Conservation (phyloP, 2,888 invertebrate genomes). For the Dryobota labecula region DNA sequence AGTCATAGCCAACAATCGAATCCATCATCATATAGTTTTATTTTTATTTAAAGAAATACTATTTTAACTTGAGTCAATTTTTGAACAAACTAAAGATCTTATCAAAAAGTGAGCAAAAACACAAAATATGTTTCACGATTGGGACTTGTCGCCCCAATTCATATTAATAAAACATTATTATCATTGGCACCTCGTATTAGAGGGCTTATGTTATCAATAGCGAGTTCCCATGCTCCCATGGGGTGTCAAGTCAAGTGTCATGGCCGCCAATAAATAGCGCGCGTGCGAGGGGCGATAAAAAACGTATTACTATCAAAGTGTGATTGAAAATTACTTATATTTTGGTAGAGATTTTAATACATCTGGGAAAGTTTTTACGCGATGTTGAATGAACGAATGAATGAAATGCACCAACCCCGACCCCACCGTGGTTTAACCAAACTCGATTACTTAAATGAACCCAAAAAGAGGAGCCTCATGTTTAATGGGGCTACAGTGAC, state of each 20-base stretch:
- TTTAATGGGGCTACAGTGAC: too few species aligned
- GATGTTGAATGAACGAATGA: too few species aligned
- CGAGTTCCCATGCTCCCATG: slow-evolving; percentile 34
- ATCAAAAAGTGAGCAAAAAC: not conserved
- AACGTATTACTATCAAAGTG: slow-evolving; percentile 46
- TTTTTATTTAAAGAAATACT: not conserved
- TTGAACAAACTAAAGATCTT: not conserved
- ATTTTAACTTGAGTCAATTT: not conserved
- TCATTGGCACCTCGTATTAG: slow-evolving; percentile 46
- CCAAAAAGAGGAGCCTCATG: too few species aligned
- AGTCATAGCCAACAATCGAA: not conserved
- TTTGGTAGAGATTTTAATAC: slow-evolving; percentile 23
- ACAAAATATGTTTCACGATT: slow-evolving; percentile 14
- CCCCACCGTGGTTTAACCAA: too few species aligned
- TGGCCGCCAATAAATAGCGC: slow-evolving; percentile 44
- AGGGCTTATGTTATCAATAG: slow-evolving; percentile 48
- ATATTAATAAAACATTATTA: slow-evolving; percentile 49
- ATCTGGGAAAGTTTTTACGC: slow-evolving; percentile 18
- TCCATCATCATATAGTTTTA: not conserved
- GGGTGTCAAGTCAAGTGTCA: slow-evolving; percentile 63
- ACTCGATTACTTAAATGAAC: too few species aligned
- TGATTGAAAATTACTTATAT: slow-evolving; percentile 26
- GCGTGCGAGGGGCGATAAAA: slow-evolving; percentile 52
- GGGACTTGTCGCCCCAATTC: slow-evolving; percentile 7
- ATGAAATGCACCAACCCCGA: too few species aligned